Evolutionary conservation across 1,140 invertebrate species (phyloP).

Genomic region (Parapsyche elsis): DNA sequence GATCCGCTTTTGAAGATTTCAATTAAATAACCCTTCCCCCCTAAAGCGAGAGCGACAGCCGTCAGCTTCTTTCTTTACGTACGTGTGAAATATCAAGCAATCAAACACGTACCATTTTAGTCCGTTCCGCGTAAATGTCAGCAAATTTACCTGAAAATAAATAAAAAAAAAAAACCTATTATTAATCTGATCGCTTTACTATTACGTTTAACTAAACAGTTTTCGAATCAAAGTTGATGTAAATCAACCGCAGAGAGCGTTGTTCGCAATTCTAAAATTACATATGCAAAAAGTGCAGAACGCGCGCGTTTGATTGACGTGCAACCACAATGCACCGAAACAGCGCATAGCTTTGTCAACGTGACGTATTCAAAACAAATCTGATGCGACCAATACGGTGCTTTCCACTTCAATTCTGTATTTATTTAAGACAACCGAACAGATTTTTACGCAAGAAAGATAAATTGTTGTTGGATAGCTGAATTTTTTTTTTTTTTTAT

Average conservation of each 20-base stretch:
- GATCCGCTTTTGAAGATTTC: constrained; percentile 24
- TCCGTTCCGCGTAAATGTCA: neutral
- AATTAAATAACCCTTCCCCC: constrained; percentile 16
- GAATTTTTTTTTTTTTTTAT: too few relatives aligned
- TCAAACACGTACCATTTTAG: neutral
- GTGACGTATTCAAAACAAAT: neutral
- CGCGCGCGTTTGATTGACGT: constrained; percentile 33
- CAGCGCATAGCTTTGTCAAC: neutral
- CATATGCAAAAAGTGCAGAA: constrained; percentile 30
- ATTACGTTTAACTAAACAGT: too few relatives aligned
- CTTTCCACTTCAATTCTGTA: neutral
- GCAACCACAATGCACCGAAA: constrained; percentile 8
- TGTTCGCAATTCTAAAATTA: constrained; percentile 26
- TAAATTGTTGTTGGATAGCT: too few relatives aligned
- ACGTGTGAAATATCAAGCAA: neutral
- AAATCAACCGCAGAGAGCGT: neutral
- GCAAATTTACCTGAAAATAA: constrained; percentile 15
- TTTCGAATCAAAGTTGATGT: neutral
- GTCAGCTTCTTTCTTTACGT: neutral
- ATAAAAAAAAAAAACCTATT: neutral
- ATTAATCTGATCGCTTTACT: too few relatives aligned
- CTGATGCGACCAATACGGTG: neutral
- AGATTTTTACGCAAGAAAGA: too few relatives aligned
- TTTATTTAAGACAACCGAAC: too few relatives aligned
- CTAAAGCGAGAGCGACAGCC: neutral